A percentile compares a stretch with the other conserved stretches of the same genome.
phyloP scores from a whole-genome alignment of 2,888 invertebrate species.

The Rotaria sp. region DNA sequence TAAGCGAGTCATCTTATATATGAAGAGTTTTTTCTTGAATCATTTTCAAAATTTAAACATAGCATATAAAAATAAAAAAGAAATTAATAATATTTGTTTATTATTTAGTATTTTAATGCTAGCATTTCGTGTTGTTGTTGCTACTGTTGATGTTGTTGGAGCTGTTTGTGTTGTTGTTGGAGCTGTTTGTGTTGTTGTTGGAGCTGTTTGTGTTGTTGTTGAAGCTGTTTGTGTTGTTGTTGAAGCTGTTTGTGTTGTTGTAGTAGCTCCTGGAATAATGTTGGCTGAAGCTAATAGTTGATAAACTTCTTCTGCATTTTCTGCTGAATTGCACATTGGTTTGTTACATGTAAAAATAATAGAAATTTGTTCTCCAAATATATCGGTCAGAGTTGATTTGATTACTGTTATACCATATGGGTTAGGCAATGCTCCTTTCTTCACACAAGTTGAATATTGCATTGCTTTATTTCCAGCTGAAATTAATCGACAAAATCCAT shows the following conservation, averaged over 20 bases:
- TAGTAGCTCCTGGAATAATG: neutral
- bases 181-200: too few species aligned
- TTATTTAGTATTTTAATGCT: neutral
- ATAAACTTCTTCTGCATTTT: neutral
- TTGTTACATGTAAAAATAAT: neutral
- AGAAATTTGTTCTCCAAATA: neutral
- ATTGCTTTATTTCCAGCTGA: neutral
- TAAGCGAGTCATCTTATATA: too few species aligned
- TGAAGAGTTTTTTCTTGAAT: too few species aligned
- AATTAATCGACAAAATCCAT: neutral
- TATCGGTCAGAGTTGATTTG: neutral
- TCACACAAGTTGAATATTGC: neutral
- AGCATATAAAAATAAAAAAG: neutral
- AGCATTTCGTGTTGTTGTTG: neutral
- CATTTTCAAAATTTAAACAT: too few species aligned
- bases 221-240: too few species aligned
- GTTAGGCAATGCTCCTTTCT: neutral
- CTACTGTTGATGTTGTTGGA: too few species aligned
- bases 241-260: too few species aligned
- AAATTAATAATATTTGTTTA: neutral
- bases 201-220: too few species aligned
- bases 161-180: too few species aligned
- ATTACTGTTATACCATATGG: neutral
- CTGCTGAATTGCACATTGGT: neutral
- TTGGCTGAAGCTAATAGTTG: neutral